Evolutionary conservation across 1,140 invertebrate species (phyloP).

Genomic region (Diorhabda elongata): DNA sequence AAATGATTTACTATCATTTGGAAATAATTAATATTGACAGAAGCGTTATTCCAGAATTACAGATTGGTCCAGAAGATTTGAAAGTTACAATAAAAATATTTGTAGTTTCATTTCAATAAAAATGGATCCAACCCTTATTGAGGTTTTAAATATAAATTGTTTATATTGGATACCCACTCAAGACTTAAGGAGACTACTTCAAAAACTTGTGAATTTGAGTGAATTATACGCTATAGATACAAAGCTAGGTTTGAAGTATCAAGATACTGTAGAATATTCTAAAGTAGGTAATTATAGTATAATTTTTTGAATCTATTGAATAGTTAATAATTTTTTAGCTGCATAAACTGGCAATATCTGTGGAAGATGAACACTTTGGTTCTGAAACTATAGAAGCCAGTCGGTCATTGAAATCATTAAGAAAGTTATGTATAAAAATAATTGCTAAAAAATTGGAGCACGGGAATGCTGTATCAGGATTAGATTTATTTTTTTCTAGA

Average conservation of each 20-base stretch:
- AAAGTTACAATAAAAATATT: slow-evolving; percentile 4
- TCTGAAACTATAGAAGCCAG: slow-evolving; percentile 16
- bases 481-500: slow-evolving; percentile 27
- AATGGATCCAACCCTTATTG: slow-evolving; percentile 14
- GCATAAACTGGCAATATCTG: slow-evolving; percentile 22
- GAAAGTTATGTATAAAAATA: slow-evolving; percentile 26
- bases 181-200: slow-evolving; percentile 22
- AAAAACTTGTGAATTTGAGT: slow-evolving; percentile 19
- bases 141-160: slow-evolving; percentile 25
- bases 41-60: background rate
- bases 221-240: slow-evolving; percentile 27
- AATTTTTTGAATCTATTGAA: background rate
- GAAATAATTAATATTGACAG: too few relatives aligned
- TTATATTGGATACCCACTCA: slow-evolving; percentile 25
- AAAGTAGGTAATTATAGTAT: slow-evolving; percentile 19
- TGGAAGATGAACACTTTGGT: slow-evolving; percentile 26
- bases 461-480: slow-evolving; percentile 20
- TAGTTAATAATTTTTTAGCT: slow-evolving; percentile 17
- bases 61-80: slow-evolving; percentile 16
- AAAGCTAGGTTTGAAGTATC: slow-evolving; percentile 24
- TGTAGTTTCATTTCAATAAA: slow-evolving; percentile 10
- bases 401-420: slow-evolving; percentile 16
- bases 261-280: slow-evolving; percentile 18
- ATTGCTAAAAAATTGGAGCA: slow-evolving; percentile 18
- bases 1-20: too few relatives aligned